These are phyloP conservation scores for Folsomia candida DNA, from an alignment of 2,888 invertebrate species.

Conservation along the genomic window DNA sequence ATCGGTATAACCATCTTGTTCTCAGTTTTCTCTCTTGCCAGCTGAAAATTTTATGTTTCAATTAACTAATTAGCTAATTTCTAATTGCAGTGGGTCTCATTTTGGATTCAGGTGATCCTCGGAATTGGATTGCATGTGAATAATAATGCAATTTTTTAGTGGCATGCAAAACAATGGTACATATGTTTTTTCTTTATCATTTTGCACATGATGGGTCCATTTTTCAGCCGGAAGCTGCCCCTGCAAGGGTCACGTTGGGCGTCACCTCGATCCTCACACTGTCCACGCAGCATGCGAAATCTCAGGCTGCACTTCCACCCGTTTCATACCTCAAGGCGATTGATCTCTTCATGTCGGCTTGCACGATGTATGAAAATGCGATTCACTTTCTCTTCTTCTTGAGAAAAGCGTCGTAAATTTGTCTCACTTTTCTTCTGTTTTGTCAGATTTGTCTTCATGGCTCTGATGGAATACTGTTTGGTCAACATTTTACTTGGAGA, in stretches of 20 bases:
- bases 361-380: constrained; percentile 70
- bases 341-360: constrained; percentile 89
- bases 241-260: constrained; percentile 86
- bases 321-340: constrained; percentile 91
- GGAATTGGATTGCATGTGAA: neutral
- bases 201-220: too few relatives aligned
- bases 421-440: constrained; percentile 2
- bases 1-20: constrained; percentile 41
- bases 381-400: neutral
- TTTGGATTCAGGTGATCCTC: constrained; percentile 82
- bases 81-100: constrained; percentile 76
- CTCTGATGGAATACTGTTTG: constrained; percentile 86
- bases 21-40: neutral
- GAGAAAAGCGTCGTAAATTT: too few relatives aligned
- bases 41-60: too few relatives aligned
- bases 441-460: constrained; percentile 82
- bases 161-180: neutral
- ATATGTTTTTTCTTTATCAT: neutral
- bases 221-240: constrained; percentile 75
- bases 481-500: constrained; percentile 82
- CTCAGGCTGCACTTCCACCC: constrained; percentile 86
- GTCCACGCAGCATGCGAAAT: constrained; percentile 89
- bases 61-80: too few relatives aligned
- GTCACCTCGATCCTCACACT: constrained; percentile 84
- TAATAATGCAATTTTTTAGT: neutral